phyloP scores from a whole-genome alignment of 1,140 invertebrate genomes.

The Sesamia nonagrioides region DNA sequence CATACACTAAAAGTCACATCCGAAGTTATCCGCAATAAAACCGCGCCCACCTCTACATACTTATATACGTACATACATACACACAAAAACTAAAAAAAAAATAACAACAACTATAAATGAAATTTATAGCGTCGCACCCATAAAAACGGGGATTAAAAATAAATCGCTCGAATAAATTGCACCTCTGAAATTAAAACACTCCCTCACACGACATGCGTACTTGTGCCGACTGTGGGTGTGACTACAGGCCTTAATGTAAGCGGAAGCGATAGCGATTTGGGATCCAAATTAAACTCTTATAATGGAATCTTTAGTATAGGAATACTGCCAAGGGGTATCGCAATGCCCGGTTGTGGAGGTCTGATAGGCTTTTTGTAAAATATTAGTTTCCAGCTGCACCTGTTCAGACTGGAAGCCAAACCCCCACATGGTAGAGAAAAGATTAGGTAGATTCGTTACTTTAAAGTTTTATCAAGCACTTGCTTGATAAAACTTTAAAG shows the following conservation, averaged over 20 bases:
- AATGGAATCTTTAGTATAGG: background rate
- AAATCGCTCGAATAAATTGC: conserved; percentile 87
- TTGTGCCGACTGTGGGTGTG: conserved; percentile 49
- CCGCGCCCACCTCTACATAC: background rate
- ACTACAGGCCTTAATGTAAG: conserved; percentile 46
- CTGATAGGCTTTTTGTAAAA: too few species aligned
- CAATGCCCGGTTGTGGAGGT: too few species aligned
- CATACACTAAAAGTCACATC: conserved; percentile 7
- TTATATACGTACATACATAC: background rate
- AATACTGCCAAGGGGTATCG: too few species aligned
- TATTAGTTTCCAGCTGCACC: too few species aligned
- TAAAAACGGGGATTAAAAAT: conserved; percentile 88
- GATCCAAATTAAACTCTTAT: background rate
- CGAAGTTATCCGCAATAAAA: conserved; percentile 28
- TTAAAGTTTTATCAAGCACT: too few species aligned
- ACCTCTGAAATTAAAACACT: conserved; percentile 86
- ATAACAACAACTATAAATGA: conserved; percentile 82
- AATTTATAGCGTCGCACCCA: conserved; percentile 85
- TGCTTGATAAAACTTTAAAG: too few species aligned
- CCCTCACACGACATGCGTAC: conserved; percentile 80
- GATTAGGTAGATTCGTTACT: too few species aligned
- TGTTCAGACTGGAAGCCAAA: too few species aligned
- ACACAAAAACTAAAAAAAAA: conserved; percentile 65
- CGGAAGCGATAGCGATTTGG: conserved; percentile 38
- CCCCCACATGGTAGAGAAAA: too few species aligned